phyloP scores from a whole-genome alignment of 2,888 invertebrate species.

The Drosophila silvestris region DNA sequence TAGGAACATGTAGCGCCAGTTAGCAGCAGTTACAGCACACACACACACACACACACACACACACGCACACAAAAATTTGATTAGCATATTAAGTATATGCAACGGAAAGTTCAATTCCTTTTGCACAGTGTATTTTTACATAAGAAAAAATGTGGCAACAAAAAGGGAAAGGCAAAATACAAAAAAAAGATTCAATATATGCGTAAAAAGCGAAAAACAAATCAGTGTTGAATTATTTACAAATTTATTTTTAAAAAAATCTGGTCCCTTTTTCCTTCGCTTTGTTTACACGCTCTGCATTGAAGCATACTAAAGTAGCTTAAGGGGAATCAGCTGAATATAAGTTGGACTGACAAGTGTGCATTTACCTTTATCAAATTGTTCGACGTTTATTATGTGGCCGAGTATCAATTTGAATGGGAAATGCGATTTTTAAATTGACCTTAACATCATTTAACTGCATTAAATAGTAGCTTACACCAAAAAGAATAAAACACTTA shows the following conservation, averaged over 20 bases:
- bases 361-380: conserved; percentile 32
- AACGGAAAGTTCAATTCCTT: conserved; percentile 33
- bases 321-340: conserved; percentile 35
- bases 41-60: conserved; percentile 2
- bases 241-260: conserved; percentile 39
- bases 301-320: conserved; percentile 36
- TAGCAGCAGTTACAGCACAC: conserved; percentile 36
- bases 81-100: conserved; percentile 71
- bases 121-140: conserved; percentile 1
- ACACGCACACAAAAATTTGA: conserved; percentile 33
- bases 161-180: neutral
- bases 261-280: conserved; percentile 31
- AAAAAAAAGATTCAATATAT: neutral
- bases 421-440: neutral
- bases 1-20: conserved; percentile 49
- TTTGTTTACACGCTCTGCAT: conserved; percentile 15
- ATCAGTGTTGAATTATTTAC: conserved; percentile 55
- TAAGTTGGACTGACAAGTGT: conserved; percentile 16
- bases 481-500: neutral
- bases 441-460: neutral
- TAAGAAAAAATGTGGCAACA: neutral
- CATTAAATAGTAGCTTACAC: neutral
- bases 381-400: neutral
- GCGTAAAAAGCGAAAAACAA: conserved; percentile 29
- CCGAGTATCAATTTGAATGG: neutral